Evolutionary conservation across 2,113 vertebrate species (phyloP), one percentile per base, ranked within the genome.

Genomic region (Asarcornis scutulata): DNA sequence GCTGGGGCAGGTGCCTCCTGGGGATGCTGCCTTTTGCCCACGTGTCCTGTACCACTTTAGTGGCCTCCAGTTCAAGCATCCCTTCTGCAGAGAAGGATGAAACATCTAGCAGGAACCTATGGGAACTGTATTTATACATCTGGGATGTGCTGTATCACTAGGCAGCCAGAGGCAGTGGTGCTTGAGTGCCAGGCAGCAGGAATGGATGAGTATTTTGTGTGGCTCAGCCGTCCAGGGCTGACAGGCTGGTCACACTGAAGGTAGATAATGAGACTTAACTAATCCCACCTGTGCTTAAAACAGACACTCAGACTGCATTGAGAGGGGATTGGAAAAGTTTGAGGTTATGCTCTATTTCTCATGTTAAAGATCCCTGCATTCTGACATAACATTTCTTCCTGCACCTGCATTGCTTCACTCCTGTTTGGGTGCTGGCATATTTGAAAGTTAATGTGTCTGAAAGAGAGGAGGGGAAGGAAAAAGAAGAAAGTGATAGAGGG

Each of bases 11-110:
- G 6, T 17, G 14, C 46, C 18, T 48, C 2, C 17, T 13, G 46
- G 38, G 22, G 44, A 52, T 11, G 9, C 60, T 63, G 34, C 60
- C 60, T 38, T 34, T 62, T 62, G n/a, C n/a, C 22, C 46, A 17
- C 5, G 6, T 7, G 7, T 46, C 7, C 6, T 52, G n/a, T 11
- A 15, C 9, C 3, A 1, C 26, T 36, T 9, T 1, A 2, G 46
- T 11, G 9, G 13, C 56, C 56, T 15, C 31, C 1, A 3, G 4
- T 25, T n/a, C 38, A 34, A 44, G 12, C 5, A 18, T 72, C 27
- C 18, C 31, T 71, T 55, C 48, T 79, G 32, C 36, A 52, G 67
- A 32, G 32, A 7, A 31, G 40, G 50, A 63, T 46, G 21, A 7
- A 53, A 11, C 48, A 64, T 6, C n/a, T 71, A 36, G 46, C 0